phyloP scores from a whole-genome alignment of 2,888 invertebrate genomes.

The Esperia sulphurella region DNA sequence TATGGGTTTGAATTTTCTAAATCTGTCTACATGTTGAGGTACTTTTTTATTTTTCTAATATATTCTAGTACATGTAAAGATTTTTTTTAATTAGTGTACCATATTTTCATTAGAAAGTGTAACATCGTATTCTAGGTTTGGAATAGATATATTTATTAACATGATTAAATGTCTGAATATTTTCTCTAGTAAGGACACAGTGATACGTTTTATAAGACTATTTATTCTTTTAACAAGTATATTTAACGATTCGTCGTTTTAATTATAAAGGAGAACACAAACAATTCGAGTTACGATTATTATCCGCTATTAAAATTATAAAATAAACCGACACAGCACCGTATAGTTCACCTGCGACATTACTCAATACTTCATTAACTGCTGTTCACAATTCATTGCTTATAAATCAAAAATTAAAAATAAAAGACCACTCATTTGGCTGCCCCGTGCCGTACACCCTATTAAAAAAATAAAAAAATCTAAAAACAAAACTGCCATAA shows the following conservation, averaged over 20 bases:
- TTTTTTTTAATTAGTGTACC: no score
- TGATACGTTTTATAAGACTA: no score
- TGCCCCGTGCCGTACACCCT: constrained; percentile 50
- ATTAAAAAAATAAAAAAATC: constrained; percentile 39
- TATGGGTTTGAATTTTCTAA: no score
- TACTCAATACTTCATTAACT: constrained; percentile 64
- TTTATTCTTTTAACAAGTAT: no score
- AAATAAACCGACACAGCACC: constrained; percentile 26
- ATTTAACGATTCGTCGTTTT: constrained; percentile 11
- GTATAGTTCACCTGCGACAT: constrained; percentile 45
- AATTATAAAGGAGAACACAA: constrained; percentile 29
- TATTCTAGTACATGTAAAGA: no score
- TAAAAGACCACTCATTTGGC: constrained; percentile 59
- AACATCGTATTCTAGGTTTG: no score
- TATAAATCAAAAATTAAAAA: constrained; percentile 65
- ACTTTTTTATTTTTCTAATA: no score
- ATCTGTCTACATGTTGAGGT: no score
- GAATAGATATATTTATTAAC: no score
- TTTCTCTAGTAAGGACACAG: no score
- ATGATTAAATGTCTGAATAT: no score
- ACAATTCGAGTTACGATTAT: constrained; percentile 37
- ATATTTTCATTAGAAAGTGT: no score
- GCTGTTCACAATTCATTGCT: constrained; percentile 60
- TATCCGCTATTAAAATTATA: constrained; percentile 25
- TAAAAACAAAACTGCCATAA: constrained; percentile 25